Conservation (phyloP, 1,140 invertebrate species). For the Oryctes rhinoceros region DNA sequence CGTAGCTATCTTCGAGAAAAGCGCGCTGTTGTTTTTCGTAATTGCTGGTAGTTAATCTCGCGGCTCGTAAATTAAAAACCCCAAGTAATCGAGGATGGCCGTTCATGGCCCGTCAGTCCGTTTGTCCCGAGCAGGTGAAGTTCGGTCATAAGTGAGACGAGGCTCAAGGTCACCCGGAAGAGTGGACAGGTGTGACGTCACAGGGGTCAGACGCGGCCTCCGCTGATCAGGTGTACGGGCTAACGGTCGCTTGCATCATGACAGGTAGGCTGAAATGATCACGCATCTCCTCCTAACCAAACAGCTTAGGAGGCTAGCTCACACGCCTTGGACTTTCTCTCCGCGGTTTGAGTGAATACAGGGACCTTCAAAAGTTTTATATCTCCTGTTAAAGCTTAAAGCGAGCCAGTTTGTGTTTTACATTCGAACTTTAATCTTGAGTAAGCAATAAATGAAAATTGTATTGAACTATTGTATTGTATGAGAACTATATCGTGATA, state of each 20-base stretch:
- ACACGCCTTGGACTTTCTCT: conserved; percentile 11
- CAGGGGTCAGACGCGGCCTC: conserved; percentile 48
- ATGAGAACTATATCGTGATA: too few relatives aligned
- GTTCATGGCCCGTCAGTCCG: conserved; percentile 29
- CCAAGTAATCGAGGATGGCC: conserved; percentile 29
- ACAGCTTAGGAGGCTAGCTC: conserved; percentile 31
- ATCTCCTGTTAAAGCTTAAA: too few relatives aligned
- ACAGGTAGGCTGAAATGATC: conserved; percentile 51
- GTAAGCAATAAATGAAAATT: too few relatives aligned
- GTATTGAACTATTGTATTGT: too few relatives aligned
- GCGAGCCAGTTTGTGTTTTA: too few relatives aligned
- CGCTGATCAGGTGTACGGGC: conserved; percentile 51
- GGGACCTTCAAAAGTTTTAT: background rate
- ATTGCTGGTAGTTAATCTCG: conserved; percentile 35
- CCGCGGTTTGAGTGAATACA: background rate
- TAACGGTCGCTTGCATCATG: conserved; percentile 51
- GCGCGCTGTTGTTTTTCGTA: conserved; percentile 12
- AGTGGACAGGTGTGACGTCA: conserved; percentile 53
- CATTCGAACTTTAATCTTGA: too few relatives aligned
- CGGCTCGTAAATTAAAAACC: conserved; percentile 39
- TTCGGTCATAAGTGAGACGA: conserved; percentile 41
- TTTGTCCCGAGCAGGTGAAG: conserved; percentile 35
- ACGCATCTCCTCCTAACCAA: conserved; percentile 46
- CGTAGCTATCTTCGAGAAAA: background rate
- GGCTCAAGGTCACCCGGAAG: conserved; percentile 50